These are phyloP conservation scores for Trachops cirrhosus DNA, from an alignment of 2,797 vertebrate species.

Conservation along the genomic window DNA sequence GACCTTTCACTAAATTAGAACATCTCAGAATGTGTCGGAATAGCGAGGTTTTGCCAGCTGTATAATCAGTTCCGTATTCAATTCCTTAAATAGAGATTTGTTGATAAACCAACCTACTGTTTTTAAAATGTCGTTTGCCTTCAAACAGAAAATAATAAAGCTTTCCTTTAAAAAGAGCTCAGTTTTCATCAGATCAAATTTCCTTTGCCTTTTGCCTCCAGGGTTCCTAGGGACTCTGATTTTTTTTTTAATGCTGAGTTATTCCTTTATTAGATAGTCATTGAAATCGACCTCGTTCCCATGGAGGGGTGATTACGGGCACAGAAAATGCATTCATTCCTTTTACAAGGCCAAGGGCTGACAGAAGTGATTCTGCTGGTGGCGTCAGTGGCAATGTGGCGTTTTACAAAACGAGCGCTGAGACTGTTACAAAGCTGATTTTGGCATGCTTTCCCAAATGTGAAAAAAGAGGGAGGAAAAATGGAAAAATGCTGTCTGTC, in stretches of 20 bases:
- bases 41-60: neutral
- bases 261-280: constrained; percentile 72
- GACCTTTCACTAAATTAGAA: constrained; percentile 48
- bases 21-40: neutral
- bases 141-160: constrained; percentile 10
- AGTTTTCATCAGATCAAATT: constrained; percentile 65
- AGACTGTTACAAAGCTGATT: constrained; percentile 27
- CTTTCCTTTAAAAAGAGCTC: constrained; percentile 22
- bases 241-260: constrained; percentile 64
- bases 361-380: constrained; percentile 41
- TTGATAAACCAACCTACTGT: constrained; percentile 53
- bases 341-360: constrained; percentile 53
- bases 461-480: neutral
- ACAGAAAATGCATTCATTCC: constrained; percentile 53
- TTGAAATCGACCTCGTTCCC: constrained; percentile 69
- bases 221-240: constrained; percentile 32
- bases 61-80: constrained; percentile 12
- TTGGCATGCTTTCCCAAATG: constrained; percentile 51
- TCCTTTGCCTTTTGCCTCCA: constrained; percentile 57
- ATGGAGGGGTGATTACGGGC: constrained; percentile 52
- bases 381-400: constrained; percentile 42
- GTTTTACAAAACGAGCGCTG: constrained; percentile 40
- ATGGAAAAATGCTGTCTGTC: neutral
- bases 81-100: constrained; percentile 54
- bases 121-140: constrained; percentile 57